Evolutionary conservation across 1,140 invertebrate genomes (phyloP), one percentile per base, ranked within the genome.

Genomic region (Danaus plexippus): DNA sequence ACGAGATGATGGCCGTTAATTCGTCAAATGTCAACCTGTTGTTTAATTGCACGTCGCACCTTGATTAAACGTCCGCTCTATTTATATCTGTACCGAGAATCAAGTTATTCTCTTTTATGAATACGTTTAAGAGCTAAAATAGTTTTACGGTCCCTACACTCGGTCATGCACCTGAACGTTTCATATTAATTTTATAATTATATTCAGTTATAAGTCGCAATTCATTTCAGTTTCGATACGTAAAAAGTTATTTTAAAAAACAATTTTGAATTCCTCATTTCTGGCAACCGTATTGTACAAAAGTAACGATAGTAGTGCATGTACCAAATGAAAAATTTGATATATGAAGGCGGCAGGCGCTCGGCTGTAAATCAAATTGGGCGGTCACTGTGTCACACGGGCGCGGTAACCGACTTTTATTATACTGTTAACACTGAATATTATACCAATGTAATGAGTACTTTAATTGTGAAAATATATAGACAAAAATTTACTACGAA

Each of bases 21-120:
- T 73, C 65, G 68, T 73, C 68, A 69, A 50, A 60, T 69, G 71
- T 69, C 71, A 71, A 68, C 66, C 60, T 66, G 68, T 58, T 66
- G 62, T 69, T 71, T 71, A 73, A 73, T 73, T 69, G 63, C 65
- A 46, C 42, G 41, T 52, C 57, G 52, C 61, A 64, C 71, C 64
- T 64, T 72, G 70, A 71, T 72, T 75, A 72, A 72, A 75, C 64
- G 63, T 63, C 61, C 59, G 51, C 47, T 22, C 22, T 32, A 32
- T 57, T 66, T 65, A 64, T 70, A 70, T 64, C 56, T 64, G 52
- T 48, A 63, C 60, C 52, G 45, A 32, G 54, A 48, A 49, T 50
- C 32, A 46, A 32, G 22, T 32, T 32, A 32, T 32, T 32, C 22
- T 32, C 22, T 32, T 32, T 32, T 32, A 32, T 32, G 22, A 45